These are phyloP conservation scores for Chitala chitala DNA, from an alignment of 2,113 vertebrate genomes.

Conservation along the genomic window DNA sequence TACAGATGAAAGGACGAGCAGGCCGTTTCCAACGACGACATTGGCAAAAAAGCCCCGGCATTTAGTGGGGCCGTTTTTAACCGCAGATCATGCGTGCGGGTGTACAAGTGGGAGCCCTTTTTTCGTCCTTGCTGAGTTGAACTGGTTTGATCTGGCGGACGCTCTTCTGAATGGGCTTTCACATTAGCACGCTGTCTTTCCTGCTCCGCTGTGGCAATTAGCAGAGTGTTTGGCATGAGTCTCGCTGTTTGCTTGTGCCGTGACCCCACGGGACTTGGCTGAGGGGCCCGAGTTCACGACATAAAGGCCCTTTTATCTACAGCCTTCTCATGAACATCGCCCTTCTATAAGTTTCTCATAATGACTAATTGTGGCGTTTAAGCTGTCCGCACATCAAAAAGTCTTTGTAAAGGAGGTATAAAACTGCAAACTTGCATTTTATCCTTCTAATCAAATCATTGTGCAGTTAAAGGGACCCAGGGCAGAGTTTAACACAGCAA, in stretches of 20 bases:
- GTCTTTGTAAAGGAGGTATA: neutral
- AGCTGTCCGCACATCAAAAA: slow-evolving; percentile 8
- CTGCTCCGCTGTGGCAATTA: neutral
- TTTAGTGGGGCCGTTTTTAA: slow-evolving; percentile 2
- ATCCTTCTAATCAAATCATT: neutral
- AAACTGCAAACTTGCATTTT: slow-evolving; percentile 6
- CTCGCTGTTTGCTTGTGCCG: neutral
- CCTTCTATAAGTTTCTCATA: slow-evolving; percentile 8
- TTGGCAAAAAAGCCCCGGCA: neutral
- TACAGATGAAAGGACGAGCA: neutral
- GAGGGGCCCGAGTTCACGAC: neutral
- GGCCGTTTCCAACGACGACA: slow-evolving; percentile 10
- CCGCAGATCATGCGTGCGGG: neutral
- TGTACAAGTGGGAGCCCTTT: neutral
- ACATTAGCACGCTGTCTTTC: neutral
- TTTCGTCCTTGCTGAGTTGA: neutral
- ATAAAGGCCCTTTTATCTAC: slow-evolving; percentile 13
- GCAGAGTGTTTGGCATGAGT: neutral
- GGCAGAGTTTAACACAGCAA: neutral
- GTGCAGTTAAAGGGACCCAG: neutral
- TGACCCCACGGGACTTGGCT: neutral
- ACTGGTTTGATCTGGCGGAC: neutral
- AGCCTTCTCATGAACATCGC: slow-evolving; percentile 7
- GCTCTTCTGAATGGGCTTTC: neutral
- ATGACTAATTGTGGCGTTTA: slow-evolving; percentile 19